phyloP scores from a whole-genome alignment of 2,888 invertebrate genomes.

The Nowickia ferox region DNA sequence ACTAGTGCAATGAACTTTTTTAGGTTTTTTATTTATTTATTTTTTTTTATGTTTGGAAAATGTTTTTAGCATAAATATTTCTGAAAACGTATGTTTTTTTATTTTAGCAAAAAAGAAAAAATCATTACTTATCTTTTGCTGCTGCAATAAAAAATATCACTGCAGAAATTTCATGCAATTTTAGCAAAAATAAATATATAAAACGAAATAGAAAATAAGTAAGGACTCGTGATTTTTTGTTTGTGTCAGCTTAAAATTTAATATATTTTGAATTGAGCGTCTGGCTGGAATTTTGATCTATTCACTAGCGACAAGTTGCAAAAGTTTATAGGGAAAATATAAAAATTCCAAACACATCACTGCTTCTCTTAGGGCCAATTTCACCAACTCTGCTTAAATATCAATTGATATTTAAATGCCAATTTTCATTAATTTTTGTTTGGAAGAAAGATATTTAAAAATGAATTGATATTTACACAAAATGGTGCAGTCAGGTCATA shows the following conservation, averaged over 20 bases:
- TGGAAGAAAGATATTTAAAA: no score
- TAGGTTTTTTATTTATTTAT: neutral
- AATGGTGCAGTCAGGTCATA: no score
- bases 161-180: conserved; percentile 21
- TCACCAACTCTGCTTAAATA: no score
- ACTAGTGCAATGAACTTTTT: conserved; percentile 56
- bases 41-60: conserved; percentile 22
- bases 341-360: neutral
- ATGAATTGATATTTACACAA: no score
- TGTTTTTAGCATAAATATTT: neutral
- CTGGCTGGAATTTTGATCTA: conserved; percentile 48
- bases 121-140: neutral
- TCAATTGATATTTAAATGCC: no score
- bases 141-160: neutral
- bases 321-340: neutral
- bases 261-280: conserved; percentile 42
- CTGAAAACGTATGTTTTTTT: conserved; percentile 8
- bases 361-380: no score
- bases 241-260: conserved; percentile 55
- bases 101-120: neutral
- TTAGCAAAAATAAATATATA: neutral
- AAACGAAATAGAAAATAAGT: conserved; percentile 14
- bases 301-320: conserved; percentile 6
- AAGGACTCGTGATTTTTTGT: conserved; percentile 40
- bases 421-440: no score